Conservation (phyloP, 2,888 invertebrate genomes). For the Hyposoter dolosus region DNA sequence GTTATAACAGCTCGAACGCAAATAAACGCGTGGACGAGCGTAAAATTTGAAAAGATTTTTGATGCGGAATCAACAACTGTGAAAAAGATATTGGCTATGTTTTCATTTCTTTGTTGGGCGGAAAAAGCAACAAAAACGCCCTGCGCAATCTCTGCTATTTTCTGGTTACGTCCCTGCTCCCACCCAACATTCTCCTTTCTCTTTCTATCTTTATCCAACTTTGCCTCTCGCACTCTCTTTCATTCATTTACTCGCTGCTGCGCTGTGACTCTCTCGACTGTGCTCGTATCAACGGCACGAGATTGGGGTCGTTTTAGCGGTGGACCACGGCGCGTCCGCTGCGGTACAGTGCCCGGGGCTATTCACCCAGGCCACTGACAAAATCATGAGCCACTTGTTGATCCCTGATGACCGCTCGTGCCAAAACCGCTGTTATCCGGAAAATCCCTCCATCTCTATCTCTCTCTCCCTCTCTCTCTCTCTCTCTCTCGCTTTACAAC, state of each 20-base stretch:
- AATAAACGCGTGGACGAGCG: not conserved
- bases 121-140: conserved; percentile 32
- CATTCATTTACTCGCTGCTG: conserved; percentile 22
- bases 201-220: conserved; percentile 32
- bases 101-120: conserved; percentile 49
- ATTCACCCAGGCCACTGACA: conserved; percentile 77
- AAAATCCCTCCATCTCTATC: conserved; percentile 59
- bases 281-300: conserved; percentile 62
- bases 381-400: conserved; percentile 84
- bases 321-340: conserved; percentile 72
- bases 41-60: conserved; percentile 30
- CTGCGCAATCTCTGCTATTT: conserved; percentile 53
- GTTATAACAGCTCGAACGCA: not conserved
- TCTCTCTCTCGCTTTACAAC: conserved; percentile 13
- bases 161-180: conserved; percentile 27
- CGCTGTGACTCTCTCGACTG: conserved; percentile 31
- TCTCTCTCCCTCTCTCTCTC: conserved; percentile 25
- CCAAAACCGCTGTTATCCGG: conserved; percentile 72
- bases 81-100: conserved; percentile 10
- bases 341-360: conserved; percentile 64
- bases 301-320: conserved; percentile 76
- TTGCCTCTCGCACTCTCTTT: conserved; percentile 42
- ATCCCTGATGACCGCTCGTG: conserved; percentile 79
- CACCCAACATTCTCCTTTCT: conserved; percentile 51
- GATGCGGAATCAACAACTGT: conserved; percentile 31